Base-by-base conservation (phyloP, 2,797 vertebrate genomes). In the Muscicapa striata region DNA sequence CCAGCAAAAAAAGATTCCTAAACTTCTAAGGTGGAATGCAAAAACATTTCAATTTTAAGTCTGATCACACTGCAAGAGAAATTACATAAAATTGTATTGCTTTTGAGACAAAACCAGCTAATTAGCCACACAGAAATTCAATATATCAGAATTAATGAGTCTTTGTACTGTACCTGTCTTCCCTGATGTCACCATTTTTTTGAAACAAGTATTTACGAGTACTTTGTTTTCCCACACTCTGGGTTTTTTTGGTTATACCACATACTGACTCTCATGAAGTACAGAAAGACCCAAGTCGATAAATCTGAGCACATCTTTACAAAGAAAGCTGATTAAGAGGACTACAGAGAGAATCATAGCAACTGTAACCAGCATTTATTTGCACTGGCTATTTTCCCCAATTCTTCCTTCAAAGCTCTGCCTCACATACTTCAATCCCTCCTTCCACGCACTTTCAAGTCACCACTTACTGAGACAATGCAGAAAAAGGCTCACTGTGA, bases 171-270 rank as follows among this genome's bases (percentile, higher is more conserved):
- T 29, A 61, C 4, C 5, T 52, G 20, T 52, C 40, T 79, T 80
- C 19, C 41, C 19, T 24, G 9, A 34, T 36, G 17, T n/a, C 30
- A 38, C 3, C 12, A 67, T 5, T 24, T 46, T 73, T 69, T 64
- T 7, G 0, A 67, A 67, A 26, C 8, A 57, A 41, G 9, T 1
- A 1, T 38, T 77, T 64, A 41, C 20, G 5, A 61, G 45, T 30
- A 11, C 3, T 80, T 57, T 34, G 1, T 66, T 69, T 27, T 45
- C 7, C 18, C 6, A 20, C 4, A 19, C 6, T 55, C 18, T 41
- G 23, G 4, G 16, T 81, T 51, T 90, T 23, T 70, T 85, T 68
- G 13, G 10, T 59, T 66, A 26, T 63, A 38, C 11, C 29, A 38
- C 24, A 32, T 48, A 51, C 13, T n/a, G 38, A 55, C n/a, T 57